A percentile compares a stretch with the other conserved stretches of the same genome.
These are phyloP conservation scores for Odontomachus brunneus DNA, from an alignment of 1,140 invertebrate genomes.

Conservation along the genomic window DNA sequence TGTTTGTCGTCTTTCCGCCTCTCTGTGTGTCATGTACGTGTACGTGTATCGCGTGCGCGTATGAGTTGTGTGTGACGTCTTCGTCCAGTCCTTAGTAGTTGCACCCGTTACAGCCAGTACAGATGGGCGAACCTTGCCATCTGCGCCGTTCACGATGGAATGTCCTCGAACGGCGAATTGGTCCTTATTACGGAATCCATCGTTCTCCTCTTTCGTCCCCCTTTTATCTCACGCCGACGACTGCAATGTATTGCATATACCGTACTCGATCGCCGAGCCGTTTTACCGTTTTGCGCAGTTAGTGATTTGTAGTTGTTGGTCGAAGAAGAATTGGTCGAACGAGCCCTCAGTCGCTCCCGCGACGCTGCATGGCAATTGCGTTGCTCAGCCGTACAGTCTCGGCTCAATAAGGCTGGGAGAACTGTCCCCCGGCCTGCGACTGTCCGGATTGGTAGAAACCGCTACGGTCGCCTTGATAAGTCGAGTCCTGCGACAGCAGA, in stretches of 20 bases:
- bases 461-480: conserved; percentile 93
- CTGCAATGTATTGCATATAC: conserved; percentile 70
- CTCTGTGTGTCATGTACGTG: neutral
- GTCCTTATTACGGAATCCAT: conserved; percentile 43
- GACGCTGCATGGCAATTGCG: conserved; percentile 84
- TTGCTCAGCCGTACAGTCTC: conserved; percentile 81
- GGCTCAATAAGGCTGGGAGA: conserved; percentile 88
- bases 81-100: conserved; percentile 34
- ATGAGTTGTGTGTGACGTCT: conserved; percentile 6
- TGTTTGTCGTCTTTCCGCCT: conserved; percentile 64
- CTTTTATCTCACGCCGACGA: conserved; percentile 76
- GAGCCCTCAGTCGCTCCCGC: conserved; percentile 85
- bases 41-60: too few relatives aligned
- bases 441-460: conserved; percentile 89
- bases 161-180: conserved; percentile 42
- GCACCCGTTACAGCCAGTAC: conserved; percentile 54
- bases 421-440: conserved; percentile 86
- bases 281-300: conserved; percentile 84
- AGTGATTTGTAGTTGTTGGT: conserved; percentile 83
- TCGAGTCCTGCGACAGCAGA: conserved; percentile 97
- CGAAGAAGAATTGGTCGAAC: conserved; percentile 84
- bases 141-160: conserved; percentile 38
- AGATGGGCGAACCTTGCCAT: conserved; percentile 38
- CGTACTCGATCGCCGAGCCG: conserved; percentile 80
- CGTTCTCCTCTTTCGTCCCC: conserved; percentile 44